Percentiles rank a stretch among this genome's conserved stretches.
Evolutionary conservation across 2,888 invertebrate species (phyloP).

Genomic region (Agrotis ipsilon): DNA sequence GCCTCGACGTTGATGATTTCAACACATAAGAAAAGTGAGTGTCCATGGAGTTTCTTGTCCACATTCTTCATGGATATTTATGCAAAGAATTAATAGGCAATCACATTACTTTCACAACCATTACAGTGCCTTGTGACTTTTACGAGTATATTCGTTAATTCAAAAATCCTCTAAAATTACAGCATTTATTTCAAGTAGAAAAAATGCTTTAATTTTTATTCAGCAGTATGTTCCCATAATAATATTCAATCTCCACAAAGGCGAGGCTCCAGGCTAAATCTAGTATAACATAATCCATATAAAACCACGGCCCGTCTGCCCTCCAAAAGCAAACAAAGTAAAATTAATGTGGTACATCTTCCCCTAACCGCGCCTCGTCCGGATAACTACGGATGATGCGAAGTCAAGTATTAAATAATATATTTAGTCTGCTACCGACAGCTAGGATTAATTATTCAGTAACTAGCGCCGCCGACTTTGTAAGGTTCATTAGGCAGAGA

Average conservation of each 20-base stretch:
- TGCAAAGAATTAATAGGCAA: too few species aligned
- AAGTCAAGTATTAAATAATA: conserved; percentile 70
- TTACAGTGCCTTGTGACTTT: too few species aligned
- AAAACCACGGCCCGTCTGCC: conserved; percentile 18
- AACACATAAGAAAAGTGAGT: too few species aligned
- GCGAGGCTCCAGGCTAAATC: neutral
- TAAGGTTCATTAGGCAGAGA: conserved; percentile 44
- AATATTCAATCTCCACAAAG: neutral
- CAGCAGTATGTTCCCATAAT: neutral
- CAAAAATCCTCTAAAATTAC: too few species aligned
- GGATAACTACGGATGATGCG: conserved; percentile 70
- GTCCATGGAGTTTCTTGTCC: too few species aligned
- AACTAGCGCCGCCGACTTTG: conserved; percentile 38
- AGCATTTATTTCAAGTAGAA: too few species aligned
- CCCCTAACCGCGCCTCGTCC: conserved; percentile 58
- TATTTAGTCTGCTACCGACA: conserved; percentile 58
- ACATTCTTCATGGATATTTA: too few species aligned
- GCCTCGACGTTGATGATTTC: too few species aligned
- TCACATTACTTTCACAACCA: too few species aligned
- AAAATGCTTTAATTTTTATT: neutral
- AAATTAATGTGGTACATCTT: conserved; percentile 69
- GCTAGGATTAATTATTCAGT: conserved; percentile 56
- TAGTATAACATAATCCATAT: neutral
- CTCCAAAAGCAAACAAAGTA: conserved; percentile 57
- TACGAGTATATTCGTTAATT: too few species aligned